Evolutionary conservation across 35 echinoderm and acorn worm genomes (phyloP), one percentile per base, ranked within the genome.

Genomic region (Apostichopus parvimensis): DNA sequence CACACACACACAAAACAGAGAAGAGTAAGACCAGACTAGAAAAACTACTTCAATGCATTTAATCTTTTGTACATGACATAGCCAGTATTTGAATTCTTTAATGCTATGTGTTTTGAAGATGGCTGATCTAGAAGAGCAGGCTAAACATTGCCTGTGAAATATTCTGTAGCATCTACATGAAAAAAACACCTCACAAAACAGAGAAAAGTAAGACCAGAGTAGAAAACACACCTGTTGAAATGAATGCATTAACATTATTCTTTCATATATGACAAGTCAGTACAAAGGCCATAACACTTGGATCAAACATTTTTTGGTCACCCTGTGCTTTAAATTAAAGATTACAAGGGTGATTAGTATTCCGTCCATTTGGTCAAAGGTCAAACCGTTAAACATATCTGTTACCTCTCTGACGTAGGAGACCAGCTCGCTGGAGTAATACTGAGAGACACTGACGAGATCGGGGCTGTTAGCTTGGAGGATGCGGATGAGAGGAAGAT

Each of bases 371-470:
- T 14, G 21, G 5, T 22, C 71, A 75, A 17, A 17, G 21, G 21
- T 17, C 71, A 75, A 75, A 45, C 34, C 34, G 34, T 45, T n/a
- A 7, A 20, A 53, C 4, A 7, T 45, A 8, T 56, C 1, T 72
- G 13, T 92, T 79, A 95, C 94, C 90, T 98, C 95, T 4, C 96
- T 80, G 4, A 98, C 96, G 87, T 98, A 98, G 10, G 96, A 86
- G 2, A 98, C 96, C 14, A 98, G 87, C 82, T 98, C 96, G 28
- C 92, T 95, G 77, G 96, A 98, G 81, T 98, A 98, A 93, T 98
- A 98, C 94, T 98, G 96, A 18, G 96, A 98, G 13, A 98, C 96
- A 21, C 96, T 98, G 92, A 98, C 91, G 17, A 98, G 81, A 88
- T 98, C 96, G 73, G 94, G 94, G 22, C 94, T 95, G 82, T 98